A percentile compares a stretch with the other conserved stretches of the same genome.
phyloP scores from a whole-genome alignment of 2,113 vertebrate genomes.

The Crocuta crocuta region DNA sequence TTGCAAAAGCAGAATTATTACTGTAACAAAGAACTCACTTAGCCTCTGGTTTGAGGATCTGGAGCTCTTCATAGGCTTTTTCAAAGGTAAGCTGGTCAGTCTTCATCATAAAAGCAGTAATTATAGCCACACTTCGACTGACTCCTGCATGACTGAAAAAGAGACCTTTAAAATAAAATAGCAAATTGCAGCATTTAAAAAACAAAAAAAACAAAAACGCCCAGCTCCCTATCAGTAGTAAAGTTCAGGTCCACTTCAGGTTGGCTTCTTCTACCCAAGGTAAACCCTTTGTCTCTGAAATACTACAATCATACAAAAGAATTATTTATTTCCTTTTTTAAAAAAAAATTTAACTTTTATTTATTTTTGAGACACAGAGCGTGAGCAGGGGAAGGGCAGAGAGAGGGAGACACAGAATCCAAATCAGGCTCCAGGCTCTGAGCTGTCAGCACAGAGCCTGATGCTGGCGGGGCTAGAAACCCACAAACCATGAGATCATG shows the following conservation, averaged over 20 bases:
- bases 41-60: slow-evolving; percentile 88
- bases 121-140: slow-evolving; percentile 94
- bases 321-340: neutral
- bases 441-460: too few relatives aligned
- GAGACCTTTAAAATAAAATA: slow-evolving; percentile 39
- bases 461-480: too few relatives aligned
- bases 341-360: too few relatives aligned
- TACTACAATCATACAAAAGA: neutral
- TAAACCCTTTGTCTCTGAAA: neutral
- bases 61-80: slow-evolving; percentile 90
- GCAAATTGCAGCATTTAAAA: slow-evolving; percentile 46
- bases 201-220: neutral
- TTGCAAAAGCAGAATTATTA: neutral
- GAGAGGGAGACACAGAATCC: too few relatives aligned
- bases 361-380: too few relatives aligned
- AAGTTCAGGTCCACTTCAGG: neutral
- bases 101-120: slow-evolving; percentile 95
- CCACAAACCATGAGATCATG: too few relatives aligned
- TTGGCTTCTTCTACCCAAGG: neutral
- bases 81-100: slow-evolving; percentile 87
- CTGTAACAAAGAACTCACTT: slow-evolving; percentile 86
- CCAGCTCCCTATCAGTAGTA: neutral
- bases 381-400: too few relatives aligned
- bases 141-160: slow-evolving; percentile 92
- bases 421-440: too few relatives aligned